Percentiles rank a stretch among this genome's conserved stretches.
Conservation (phyloP, 1,140 invertebrate species). For the Cheumatopsyche charites region DNA sequence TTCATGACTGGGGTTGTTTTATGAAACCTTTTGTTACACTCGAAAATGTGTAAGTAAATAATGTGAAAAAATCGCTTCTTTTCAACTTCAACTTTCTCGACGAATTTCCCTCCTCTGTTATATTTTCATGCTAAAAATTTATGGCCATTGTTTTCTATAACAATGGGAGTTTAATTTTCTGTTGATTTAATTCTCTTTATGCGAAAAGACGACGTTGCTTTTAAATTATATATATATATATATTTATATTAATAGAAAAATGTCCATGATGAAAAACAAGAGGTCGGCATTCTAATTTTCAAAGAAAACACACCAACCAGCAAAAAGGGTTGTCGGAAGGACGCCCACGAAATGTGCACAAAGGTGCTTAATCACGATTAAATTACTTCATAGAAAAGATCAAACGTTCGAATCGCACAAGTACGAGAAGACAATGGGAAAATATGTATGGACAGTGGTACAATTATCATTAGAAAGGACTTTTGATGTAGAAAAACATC, state of each 20-base stretch:
- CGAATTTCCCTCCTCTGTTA: not conserved
- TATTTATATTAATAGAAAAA: not conserved
- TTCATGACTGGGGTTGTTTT: conserved; percentile 16
- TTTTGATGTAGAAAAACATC: too few species aligned
- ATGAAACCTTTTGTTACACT: conserved; percentile 25
- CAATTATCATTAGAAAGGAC: too few species aligned
- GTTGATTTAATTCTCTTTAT: conserved; percentile 19
- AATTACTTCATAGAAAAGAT: not conserved
- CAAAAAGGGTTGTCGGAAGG: not conserved
- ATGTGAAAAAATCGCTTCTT: conserved; percentile 7
- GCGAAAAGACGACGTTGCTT: not conserved
- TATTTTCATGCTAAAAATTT: conserved; percentile 19
- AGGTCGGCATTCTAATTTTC: not conserved
- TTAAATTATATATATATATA: not conserved
- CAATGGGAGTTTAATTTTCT: conserved; percentile 18
- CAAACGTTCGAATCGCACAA: too few species aligned
- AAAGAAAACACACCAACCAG: not conserved
- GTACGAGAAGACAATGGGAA: too few species aligned
- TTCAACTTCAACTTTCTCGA: conserved; percentile 3
- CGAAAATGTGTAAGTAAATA: conserved; percentile 25
- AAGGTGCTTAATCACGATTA: conserved; percentile 1
- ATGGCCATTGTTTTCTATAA: conserved; percentile 18
- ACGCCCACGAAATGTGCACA: not conserved
- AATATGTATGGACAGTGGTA: too few species aligned
- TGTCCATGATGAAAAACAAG: not conserved